Percentiles rank a stretch among this genome's conserved stretches.
phyloP scores from a whole-genome alignment of 2,797 vertebrate species.

The Lepilemur ruficaudatus region DNA sequence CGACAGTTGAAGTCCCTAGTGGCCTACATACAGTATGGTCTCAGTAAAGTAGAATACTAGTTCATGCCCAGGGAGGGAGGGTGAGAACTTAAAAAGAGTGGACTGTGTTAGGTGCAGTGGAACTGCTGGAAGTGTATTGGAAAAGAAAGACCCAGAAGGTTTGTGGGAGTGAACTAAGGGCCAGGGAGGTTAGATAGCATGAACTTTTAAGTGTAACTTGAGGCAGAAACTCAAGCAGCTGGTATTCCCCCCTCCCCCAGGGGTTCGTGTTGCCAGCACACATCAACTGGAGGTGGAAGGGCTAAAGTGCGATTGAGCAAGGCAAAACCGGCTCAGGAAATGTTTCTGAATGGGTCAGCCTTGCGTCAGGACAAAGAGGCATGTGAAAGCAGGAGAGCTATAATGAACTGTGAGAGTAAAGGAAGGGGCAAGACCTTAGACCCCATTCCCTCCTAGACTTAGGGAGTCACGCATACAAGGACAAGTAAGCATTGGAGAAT shows the following conservation, averaged over 20 bases:
- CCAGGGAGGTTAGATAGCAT: not conserved
- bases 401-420: not conserved
- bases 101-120: not conserved
- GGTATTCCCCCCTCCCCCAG: not conserved
- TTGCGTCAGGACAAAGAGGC: not conserved
- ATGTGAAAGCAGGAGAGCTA: not conserved
- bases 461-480: not conserved
- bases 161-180: not conserved
- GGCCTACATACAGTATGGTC: not conserved
- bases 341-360: not conserved
- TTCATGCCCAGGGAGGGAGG: not conserved
- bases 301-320: not conserved
- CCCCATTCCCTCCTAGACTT: not conserved
- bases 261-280: not conserved
- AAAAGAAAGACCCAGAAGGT: not conserved
- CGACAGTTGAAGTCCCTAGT: not conserved
- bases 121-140: not conserved
- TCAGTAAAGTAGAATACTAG: not conserved
- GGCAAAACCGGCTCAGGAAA: not conserved
- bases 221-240: not conserved
- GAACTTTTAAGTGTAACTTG: not conserved
- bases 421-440: not conserved
- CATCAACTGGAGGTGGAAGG: not conserved
- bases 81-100: not conserved
- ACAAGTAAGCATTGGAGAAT: not conserved